A percentile compares a stretch with the other conserved stretches of the same genome.
Evolutionary conservation across 2,797 vertebrate species (phyloP).

Genomic region (Ctenopoma kingsleyae): DNA sequence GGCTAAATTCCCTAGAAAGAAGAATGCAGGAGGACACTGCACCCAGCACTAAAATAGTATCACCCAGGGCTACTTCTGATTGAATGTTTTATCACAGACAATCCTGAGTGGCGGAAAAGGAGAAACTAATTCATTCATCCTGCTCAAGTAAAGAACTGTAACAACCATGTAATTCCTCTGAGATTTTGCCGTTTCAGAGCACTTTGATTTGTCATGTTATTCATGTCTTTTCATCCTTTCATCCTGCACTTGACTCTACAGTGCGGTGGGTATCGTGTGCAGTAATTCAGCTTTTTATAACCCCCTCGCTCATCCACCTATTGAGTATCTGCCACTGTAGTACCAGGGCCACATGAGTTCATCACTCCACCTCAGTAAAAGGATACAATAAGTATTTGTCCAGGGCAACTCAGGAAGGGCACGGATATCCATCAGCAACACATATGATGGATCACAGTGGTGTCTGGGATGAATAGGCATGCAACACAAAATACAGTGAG

Average conservation of each 20-base stretch:
- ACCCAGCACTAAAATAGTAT: slow-evolving; percentile 82
- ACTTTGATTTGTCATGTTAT: slow-evolving; percentile 83
- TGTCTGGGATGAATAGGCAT: slow-evolving; percentile 83
- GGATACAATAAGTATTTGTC: slow-evolving; percentile 86
- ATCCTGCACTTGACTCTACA: slow-evolving; percentile 49
- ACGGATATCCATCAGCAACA: slow-evolving; percentile 81
- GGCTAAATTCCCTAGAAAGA: slow-evolving; percentile 81
- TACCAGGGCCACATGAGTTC: slow-evolving; percentile 74
- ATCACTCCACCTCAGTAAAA: slow-evolving; percentile 80
- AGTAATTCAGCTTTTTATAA: slow-evolving; percentile 79
- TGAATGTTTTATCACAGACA: slow-evolving; percentile 85
- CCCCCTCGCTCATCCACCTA: slow-evolving; percentile 76
- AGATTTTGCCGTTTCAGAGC: slow-evolving; percentile 76
- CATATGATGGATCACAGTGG: slow-evolving; percentile 79
- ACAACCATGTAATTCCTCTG: slow-evolving; percentile 83
- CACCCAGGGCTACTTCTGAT: slow-evolving; percentile 79
- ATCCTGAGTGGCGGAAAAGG: slow-evolving; percentile 79
- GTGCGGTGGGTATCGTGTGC: slow-evolving; percentile 69
- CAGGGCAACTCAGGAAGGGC: slow-evolving; percentile 81
- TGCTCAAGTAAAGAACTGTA: slow-evolving; percentile 81
- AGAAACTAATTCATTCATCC: slow-evolving; percentile 85
- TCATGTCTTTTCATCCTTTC: slow-evolving; percentile 76
- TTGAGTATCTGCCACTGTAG: slow-evolving; percentile 75
- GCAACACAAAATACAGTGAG: slow-evolving; percentile 81
- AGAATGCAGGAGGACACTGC: slow-evolving; percentile 72